phyloP scores from a whole-genome alignment of 2,888 invertebrate genomes.

The Acleris laterana region DNA sequence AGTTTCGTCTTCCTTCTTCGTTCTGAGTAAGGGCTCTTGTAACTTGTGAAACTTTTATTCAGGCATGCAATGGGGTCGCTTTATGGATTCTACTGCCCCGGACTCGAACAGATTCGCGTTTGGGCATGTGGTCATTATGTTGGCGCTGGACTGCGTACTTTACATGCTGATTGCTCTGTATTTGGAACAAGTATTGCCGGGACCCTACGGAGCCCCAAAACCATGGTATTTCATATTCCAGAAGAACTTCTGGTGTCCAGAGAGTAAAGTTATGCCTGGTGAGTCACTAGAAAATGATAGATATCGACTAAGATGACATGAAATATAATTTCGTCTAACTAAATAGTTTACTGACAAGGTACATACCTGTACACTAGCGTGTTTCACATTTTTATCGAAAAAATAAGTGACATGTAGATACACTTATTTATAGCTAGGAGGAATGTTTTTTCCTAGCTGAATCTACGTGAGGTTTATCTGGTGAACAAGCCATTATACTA shows the following conservation, averaged over 20 bases:
- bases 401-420: too few relatives aligned
- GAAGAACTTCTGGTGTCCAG: slow-evolving; percentile 80
- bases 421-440: too few relatives aligned
- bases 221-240: slow-evolving; percentile 92
- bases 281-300: not conserved
- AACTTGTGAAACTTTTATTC: slow-evolving; percentile 17
- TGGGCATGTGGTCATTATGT: slow-evolving; percentile 88
- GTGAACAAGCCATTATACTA: too few relatives aligned
- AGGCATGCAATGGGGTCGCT: slow-evolving; percentile 86
- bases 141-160: slow-evolving; percentile 87
- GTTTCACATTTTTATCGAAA: too few relatives aligned
- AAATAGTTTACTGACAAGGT: too few relatives aligned
- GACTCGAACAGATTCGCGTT: slow-evolving; percentile 88
- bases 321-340: too few relatives aligned
- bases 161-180: slow-evolving; percentile 92
- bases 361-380: too few relatives aligned
- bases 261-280: slow-evolving; percentile 37
- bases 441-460: too few relatives aligned
- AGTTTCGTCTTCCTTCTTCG: too few relatives aligned
- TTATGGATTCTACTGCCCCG: slow-evolving; percentile 85
- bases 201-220: slow-evolving; percentile 92
- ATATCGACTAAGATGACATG: too few relatives aligned
- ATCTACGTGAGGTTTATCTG: too few relatives aligned
- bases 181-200: slow-evolving; percentile 93
- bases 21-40: not conserved